A percentile compares a stretch with the other conserved stretches of the same genome.
phyloP scores from a whole-genome alignment of 2,797 vertebrate species.

The Podarcis lilfordi region DNA sequence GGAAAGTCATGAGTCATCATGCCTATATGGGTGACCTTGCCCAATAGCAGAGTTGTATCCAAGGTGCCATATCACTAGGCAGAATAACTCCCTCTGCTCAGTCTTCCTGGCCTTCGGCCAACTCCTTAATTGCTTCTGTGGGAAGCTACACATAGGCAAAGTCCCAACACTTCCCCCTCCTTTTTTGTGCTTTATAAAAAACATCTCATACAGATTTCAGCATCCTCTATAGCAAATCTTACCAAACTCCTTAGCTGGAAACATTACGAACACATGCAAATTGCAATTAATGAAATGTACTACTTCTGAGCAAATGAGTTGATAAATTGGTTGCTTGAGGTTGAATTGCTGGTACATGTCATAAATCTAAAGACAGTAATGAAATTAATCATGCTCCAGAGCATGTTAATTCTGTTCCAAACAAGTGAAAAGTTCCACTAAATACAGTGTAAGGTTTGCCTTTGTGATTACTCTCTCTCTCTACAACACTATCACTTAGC shows the following conservation, averaged over 20 bases:
- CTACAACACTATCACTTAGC: background rate
- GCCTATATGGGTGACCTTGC: too few relatives aligned
- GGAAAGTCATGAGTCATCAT: too few relatives aligned
- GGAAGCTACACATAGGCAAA: too few relatives aligned
- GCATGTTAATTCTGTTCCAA: slow-evolving; percentile 10
- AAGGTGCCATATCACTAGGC: too few relatives aligned
- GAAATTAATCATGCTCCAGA: slow-evolving; percentile 10
- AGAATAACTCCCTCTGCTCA: too few relatives aligned
- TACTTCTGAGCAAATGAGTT: slow-evolving; percentile 17
- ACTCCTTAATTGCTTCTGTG: too few relatives aligned
- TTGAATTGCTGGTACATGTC: background rate
- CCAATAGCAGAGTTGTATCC: too few relatives aligned
- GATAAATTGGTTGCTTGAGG: slow-evolving; percentile 5
- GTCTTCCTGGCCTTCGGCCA: too few relatives aligned
- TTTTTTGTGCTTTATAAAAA: background rate
- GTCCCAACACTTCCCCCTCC: too few relatives aligned
- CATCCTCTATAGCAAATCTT: background rate
- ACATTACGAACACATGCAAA: background rate
- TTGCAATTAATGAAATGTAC: background rate
- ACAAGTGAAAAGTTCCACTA: slow-evolving; percentile 13
- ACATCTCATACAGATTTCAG: background rate
- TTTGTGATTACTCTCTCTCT: background rate
- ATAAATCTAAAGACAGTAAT: slow-evolving; percentile 17
- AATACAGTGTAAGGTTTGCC: background rate
- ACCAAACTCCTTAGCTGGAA: background rate